Conservation (phyloP, 2,113 vertebrate species). For the Gopherus evgoodei region DNA sequence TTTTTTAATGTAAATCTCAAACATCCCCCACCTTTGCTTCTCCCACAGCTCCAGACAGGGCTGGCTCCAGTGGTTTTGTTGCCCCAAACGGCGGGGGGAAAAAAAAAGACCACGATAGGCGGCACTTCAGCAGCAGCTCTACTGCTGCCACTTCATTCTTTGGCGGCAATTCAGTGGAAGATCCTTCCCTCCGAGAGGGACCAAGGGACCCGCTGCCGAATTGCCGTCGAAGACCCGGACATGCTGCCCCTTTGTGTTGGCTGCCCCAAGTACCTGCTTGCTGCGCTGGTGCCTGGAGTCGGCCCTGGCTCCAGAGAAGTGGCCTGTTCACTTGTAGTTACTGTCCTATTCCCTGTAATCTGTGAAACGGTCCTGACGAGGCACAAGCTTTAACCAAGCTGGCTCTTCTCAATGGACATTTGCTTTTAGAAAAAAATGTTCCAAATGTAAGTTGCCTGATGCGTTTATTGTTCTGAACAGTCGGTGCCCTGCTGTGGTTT, state of each 20-base stretch:
- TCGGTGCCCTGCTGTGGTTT: not conserved
- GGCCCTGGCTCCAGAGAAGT: not conserved
- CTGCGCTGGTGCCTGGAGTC: too few relatives aligned
- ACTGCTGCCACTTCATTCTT: too few relatives aligned
- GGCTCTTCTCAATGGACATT: accelerated
- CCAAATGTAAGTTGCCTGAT: accelerated
- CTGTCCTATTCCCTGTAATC: not conserved
- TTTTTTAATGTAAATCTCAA: not conserved
- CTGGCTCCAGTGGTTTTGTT: too few relatives aligned
- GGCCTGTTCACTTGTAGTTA: not conserved
- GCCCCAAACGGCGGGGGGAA: too few relatives aligned
- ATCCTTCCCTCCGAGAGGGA: too few relatives aligned
- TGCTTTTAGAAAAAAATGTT: not conserved
- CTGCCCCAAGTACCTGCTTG: too few relatives aligned
- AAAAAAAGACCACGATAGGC: too few relatives aligned
- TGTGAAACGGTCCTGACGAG: not conserved
- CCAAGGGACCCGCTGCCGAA: too few relatives aligned
- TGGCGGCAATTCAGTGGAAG: too few relatives aligned
- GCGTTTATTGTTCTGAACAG: not conserved
- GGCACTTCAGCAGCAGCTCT: too few relatives aligned
- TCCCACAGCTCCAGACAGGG: not conserved
- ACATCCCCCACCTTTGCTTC: not conserved
- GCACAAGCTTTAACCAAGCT: not conserved
- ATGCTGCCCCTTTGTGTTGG: too few relatives aligned
- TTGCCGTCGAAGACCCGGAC: too few relatives aligned